These are phyloP conservation scores for Teleogryllus oceanicus DNA, from an alignment of 2,888 invertebrate species.

Conservation along the genomic window DNA sequence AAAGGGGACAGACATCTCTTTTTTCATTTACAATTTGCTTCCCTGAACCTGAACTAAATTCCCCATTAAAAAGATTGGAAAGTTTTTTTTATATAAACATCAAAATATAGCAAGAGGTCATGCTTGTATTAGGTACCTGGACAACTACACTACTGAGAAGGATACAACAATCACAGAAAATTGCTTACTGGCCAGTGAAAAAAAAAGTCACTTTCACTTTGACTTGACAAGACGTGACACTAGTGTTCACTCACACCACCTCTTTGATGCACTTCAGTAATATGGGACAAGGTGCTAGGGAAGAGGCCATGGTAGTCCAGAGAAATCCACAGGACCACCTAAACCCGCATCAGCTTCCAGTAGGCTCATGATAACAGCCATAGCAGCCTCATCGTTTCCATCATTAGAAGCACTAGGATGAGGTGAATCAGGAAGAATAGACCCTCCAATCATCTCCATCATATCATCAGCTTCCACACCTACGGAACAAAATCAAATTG, in stretches of 20 bases:
- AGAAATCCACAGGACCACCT: conserved; percentile 82
- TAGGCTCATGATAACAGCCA: conserved; percentile 89
- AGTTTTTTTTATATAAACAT: neutral
- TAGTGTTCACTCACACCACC: neutral
- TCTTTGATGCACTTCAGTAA: neutral
- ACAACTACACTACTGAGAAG: conserved; percentile 3
- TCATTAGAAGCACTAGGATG: conserved; percentile 55
- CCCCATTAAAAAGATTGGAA: neutral
- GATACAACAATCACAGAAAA: conserved; percentile 6
- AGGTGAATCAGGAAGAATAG: conserved; percentile 48
- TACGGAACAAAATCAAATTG: neutral
- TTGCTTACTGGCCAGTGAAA: neutral
- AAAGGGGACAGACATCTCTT: neutral
- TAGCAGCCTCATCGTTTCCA: conserved; percentile 83
- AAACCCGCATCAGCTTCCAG: conserved; percentile 85
- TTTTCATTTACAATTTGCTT: neutral
- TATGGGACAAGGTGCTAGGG: conserved; percentile 49
- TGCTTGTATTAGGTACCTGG: neutral
- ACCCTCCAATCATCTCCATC: conserved; percentile 56
- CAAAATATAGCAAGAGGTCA: neutral
- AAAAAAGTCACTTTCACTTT: conserved; percentile 7
- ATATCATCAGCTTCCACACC: conserved; percentile 49
- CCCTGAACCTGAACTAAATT: neutral
- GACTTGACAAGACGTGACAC: neutral
- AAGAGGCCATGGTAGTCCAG: conserved; percentile 80